These are phyloP conservation scores for Cotesia typhae DNA, from an alignment of 1,140 invertebrate species.

Conservation along the genomic window DNA sequence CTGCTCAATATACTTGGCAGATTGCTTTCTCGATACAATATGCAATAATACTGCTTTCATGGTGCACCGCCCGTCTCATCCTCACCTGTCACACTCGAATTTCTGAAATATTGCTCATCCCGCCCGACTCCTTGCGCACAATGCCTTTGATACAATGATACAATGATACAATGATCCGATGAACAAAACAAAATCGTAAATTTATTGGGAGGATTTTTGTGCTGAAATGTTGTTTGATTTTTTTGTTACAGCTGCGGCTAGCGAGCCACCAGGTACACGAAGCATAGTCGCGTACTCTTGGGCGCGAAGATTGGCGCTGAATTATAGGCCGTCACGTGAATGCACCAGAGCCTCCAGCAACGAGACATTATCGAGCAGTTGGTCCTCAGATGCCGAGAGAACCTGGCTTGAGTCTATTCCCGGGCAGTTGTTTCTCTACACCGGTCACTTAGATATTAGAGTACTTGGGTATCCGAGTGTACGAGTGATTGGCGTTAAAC, in stretches of 20 bases:
- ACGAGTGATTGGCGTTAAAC: constrained; percentile 62
- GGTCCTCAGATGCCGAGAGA: constrained; percentile 41
- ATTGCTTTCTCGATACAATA: constrained; percentile 20
- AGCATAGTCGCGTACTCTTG: constrained; percentile 62
- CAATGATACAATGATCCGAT: too few species aligned
- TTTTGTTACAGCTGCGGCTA: constrained; percentile 39
- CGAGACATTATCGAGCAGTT: constrained; percentile 27
- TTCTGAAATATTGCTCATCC: too few species aligned
- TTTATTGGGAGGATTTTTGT: too few species aligned
- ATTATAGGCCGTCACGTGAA: constrained; percentile 58
- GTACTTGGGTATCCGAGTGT: constrained; percentile 57
- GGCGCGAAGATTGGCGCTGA: constrained; percentile 62
- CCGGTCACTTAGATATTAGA: constrained; percentile 58
- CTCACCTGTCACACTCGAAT: too few species aligned
- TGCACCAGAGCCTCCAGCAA: constrained; percentile 40
- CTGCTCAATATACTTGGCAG: constrained; percentile 24
- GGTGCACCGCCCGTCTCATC: too few species aligned
- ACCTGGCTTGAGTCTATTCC: constrained; percentile 60
- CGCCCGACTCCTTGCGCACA: too few species aligned
- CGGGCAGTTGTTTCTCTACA: constrained; percentile 59
- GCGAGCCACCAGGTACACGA: constrained; percentile 55
- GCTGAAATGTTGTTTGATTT: too few species aligned
- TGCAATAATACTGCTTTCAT: not conserved
- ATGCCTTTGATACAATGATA: too few species aligned
- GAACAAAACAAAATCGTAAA: too few species aligned